Evolutionary conservation across 2,113 vertebrate genomes (phyloP).

Genomic region (Syngnathus typhle): DNA sequence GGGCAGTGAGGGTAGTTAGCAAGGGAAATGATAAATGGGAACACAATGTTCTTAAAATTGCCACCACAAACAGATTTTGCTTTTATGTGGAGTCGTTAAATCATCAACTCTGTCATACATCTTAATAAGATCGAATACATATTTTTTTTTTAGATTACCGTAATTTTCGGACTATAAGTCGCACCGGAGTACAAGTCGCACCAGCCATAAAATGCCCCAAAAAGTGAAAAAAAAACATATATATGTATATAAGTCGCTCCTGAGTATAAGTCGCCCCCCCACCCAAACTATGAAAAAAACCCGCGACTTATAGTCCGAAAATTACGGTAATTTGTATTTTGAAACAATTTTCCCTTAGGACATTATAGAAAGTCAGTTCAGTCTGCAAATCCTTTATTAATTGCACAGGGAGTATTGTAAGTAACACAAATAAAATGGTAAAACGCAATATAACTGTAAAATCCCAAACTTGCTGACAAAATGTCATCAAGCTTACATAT

Average conservation of each 20-base stretch:
- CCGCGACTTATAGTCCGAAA: too few species aligned
- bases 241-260: too few species aligned
- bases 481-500: too few species aligned
- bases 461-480: too few species aligned
- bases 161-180: too few species aligned
- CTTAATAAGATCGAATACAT: too few species aligned
- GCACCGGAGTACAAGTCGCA: too few species aligned
- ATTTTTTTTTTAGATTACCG: not conserved
- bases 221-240: too few species aligned
- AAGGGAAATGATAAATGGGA: constrained; percentile 53
- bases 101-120: not conserved
- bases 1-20: constrained; percentile 27
- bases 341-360: not conserved
- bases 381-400: not conserved
- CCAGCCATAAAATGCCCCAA: too few species aligned
- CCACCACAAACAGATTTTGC: not conserved
- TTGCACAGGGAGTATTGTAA: not conserved
- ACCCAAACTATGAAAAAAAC: too few species aligned
- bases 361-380: not conserved
- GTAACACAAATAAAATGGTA: not conserved
- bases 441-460: too few species aligned
- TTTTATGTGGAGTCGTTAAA: not conserved
- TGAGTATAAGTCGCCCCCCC: too few species aligned
- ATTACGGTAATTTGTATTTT: not conserved
- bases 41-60: constrained; percentile 51